Evolutionary conservation across 2,888 invertebrate species (phyloP).

Genomic region (Schizotus pectinicornis): DNA sequence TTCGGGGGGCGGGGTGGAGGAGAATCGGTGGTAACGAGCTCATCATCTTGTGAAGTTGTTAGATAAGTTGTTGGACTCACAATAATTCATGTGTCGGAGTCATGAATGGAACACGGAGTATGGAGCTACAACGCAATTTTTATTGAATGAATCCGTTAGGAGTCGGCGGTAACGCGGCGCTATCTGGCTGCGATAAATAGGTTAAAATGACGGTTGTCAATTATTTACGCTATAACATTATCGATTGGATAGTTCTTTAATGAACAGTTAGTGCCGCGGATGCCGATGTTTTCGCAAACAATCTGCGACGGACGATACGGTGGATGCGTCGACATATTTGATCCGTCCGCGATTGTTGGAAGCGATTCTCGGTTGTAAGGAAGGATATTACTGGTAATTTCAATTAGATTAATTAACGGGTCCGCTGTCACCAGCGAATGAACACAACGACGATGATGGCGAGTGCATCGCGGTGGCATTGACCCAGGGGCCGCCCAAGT

Average conservation of each 20-base stretch:
- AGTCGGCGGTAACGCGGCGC: neutral
- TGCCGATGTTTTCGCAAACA: neutral
- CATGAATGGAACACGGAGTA: constrained; percentile 22
- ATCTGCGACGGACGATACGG: too few species aligned
- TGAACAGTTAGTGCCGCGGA: neutral
- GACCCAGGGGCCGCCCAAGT: constrained; percentile 48
- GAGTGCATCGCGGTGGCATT: constrained; percentile 40
- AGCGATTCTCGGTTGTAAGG: constrained; percentile 16
- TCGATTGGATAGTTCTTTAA: neutral
- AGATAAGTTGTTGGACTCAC: constrained; percentile 15
- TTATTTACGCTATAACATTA: constrained; percentile 6
- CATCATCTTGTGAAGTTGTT: constrained; percentile 19
- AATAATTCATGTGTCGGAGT: constrained; percentile 17
- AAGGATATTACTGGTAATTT: constrained; percentile 35
- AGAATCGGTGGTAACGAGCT: constrained; percentile 12
- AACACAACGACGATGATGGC: constrained; percentile 25
- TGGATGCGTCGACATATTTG: constrained; percentile 1
- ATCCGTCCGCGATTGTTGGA: neutral
- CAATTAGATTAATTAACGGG: constrained; percentile 40
- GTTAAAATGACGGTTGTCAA: constrained; percentile 6
- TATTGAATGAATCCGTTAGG: constrained; percentile 31
- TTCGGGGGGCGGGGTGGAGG: constrained; percentile 5
- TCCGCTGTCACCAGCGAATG: constrained; percentile 35
- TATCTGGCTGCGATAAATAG: constrained; percentile 9
- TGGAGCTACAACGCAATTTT: constrained; percentile 25